Evolutionary conservation across 2,888 invertebrate species (phyloP).

Genomic region (Lypha dubia): DNA sequence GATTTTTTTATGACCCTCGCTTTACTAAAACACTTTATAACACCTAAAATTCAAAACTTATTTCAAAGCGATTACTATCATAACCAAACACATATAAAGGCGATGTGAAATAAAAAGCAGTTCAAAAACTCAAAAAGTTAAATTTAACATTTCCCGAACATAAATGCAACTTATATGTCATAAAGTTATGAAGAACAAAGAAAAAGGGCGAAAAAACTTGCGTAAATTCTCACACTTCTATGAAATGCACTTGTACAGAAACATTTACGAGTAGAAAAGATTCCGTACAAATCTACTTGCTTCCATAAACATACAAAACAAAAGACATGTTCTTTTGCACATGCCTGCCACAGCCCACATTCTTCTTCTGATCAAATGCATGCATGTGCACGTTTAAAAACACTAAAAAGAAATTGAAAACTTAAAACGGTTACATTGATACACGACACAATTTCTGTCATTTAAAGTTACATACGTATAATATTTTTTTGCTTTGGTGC

Average conservation of each 20-base stretch:
- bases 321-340: constrained; percentile 24
- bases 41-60: constrained; percentile 45
- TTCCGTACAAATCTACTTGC: constrained; percentile 12
- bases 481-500: constrained; percentile 26
- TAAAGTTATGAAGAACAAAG: constrained; percentile 57
- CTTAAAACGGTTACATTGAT: constrained; percentile 66
- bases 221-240: constrained; percentile 64
- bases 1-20: constrained; percentile 35
- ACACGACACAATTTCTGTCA: constrained; percentile 64
- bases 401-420: constrained; percentile 61
- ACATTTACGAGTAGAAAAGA: constrained; percentile 39
- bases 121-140: constrained; percentile 47
- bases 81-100: constrained; percentile 6
- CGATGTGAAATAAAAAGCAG: constrained; percentile 6
- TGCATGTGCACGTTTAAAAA: constrained; percentile 18
- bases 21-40: constrained; percentile 50
- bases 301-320: constrained; percentile 1
- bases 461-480: constrained; percentile 59
- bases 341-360: constrained; percentile 5
- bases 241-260: constrained; percentile 31
- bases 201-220: constrained; percentile 36
- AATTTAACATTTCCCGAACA: constrained; percentile 39
- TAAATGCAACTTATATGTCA: constrained; percentile 68
- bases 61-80: constrained; percentile 53
- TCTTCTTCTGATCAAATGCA: not conserved